Conservation (phyloP, 2,113 vertebrate genomes). For the Kryptolebias marmoratus region DNA sequence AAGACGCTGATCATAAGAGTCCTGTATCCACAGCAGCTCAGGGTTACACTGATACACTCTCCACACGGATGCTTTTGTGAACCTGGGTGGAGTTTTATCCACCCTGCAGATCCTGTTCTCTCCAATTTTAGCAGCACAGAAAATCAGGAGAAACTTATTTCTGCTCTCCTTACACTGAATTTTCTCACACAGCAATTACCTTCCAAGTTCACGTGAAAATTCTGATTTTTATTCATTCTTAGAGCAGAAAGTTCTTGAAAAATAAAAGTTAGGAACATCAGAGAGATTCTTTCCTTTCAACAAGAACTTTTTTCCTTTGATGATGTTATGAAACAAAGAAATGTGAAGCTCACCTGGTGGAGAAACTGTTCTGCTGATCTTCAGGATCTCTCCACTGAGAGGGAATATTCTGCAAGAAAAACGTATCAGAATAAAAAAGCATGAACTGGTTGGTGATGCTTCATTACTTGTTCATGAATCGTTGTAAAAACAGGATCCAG, state of each 20-base stretch:
- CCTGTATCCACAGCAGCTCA: slow-evolving; percentile 18
- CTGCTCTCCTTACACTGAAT: no score
- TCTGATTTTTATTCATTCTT: no score
- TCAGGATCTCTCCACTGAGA: slow-evolving; percentile 44
- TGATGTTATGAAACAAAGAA: neutral
- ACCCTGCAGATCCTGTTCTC: neutral
- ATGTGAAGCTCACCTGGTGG: slow-evolving; percentile 47
- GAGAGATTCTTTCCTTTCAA: no score
- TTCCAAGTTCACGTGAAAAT: no score
- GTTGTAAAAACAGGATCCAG: neutral
- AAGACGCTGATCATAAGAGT: slow-evolving; percentile 5
- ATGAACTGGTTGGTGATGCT: no score
- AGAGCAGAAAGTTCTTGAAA: no score
- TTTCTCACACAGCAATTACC: no score
- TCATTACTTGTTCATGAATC: no score
- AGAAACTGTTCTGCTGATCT: slow-evolving; percentile 34
- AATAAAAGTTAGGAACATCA: no score
- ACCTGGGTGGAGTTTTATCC: slow-evolving; percentile 12
- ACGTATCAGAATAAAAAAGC: no score
- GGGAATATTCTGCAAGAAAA: slow-evolving; percentile 62
- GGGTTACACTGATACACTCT: slow-evolving; percentile 1
- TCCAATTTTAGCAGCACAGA: neutral
- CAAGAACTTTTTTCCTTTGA: no score
- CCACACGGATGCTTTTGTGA: slow-evolving; percentile 21
- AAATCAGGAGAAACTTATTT: no score